A percentile compares a stretch with the other conserved stretches of the same genome.
Evolutionary conservation across 2,888 invertebrate species (phyloP).

Genomic region (Beris chalybata): DNA sequence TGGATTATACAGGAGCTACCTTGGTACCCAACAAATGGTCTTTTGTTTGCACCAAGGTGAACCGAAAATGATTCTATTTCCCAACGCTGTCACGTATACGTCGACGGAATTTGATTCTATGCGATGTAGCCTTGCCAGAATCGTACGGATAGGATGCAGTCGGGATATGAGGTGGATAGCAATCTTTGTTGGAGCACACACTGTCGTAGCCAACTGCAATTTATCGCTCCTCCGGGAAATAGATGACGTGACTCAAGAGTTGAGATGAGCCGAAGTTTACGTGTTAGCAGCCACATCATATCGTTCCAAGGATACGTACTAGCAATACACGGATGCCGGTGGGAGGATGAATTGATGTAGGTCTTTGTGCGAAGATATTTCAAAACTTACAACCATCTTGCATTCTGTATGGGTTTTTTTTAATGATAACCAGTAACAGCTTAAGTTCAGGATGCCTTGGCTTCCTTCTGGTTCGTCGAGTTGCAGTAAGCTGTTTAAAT

Average conservation of each 20-base stretch:
- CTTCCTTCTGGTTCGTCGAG: slow-evolving; percentile 9
- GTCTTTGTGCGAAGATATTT: slow-evolving; percentile 31
- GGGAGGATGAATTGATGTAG: slow-evolving; percentile 28
- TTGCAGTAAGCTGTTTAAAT: slow-evolving; percentile 23
- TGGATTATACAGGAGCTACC: too few relatives aligned
- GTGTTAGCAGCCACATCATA: slow-evolving; percentile 30
- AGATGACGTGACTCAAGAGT: slow-evolving; percentile 39
- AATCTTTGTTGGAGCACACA: slow-evolving; percentile 24
- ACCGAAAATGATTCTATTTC: slow-evolving; percentile 12
- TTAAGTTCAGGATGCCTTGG: slow-evolving; percentile 14
- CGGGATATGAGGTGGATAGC: slow-evolving; percentile 12
- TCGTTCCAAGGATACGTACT: background rate
- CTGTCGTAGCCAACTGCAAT: slow-evolving; percentile 39
- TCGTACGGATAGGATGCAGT: background rate
- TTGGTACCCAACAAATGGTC: slow-evolving; percentile 3
- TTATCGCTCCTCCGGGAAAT: slow-evolving; percentile 39
- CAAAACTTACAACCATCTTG: slow-evolving; percentile 29
- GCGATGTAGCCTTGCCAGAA: slow-evolving; percentile 14
- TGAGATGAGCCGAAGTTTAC: slow-evolving; percentile 38
- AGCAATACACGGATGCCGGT: slow-evolving; percentile 11
- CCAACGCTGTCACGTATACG: slow-evolving; percentile 14
- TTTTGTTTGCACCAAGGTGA: background rate
- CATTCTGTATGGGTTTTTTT: slow-evolving; percentile 16
- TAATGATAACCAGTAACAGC: slow-evolving; percentile 20
- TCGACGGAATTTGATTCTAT: slow-evolving; percentile 22